These are phyloP conservation scores for Noctua janthe DNA, from an alignment of 2,888 invertebrate genomes.

Conservation along the genomic window DNA sequence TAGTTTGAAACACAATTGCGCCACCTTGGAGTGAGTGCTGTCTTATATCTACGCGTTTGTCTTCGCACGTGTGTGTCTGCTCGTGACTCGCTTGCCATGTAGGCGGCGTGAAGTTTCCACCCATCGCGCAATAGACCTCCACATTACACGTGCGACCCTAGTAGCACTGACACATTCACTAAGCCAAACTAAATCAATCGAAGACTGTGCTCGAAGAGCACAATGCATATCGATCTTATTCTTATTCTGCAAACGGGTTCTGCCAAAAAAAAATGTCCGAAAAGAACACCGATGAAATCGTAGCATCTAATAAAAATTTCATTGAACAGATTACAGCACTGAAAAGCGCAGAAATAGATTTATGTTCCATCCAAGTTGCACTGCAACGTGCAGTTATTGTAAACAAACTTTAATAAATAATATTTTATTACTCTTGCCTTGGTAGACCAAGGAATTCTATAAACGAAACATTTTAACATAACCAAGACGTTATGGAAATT, in stretches of 20 bases:
- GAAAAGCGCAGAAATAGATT: constrained; percentile 27
- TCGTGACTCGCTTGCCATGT: constrained; percentile 52
- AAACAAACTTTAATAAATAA: constrained; percentile 31
- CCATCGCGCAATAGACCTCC: constrained; percentile 38
- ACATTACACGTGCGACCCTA: constrained; percentile 12
- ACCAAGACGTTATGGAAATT: neutral
- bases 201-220: neutral
- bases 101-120: constrained; percentile 50
- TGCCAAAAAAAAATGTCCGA: neutral
- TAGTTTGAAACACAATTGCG: constrained; percentile 24
- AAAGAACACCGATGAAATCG: neutral
- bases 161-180: constrained; percentile 4
- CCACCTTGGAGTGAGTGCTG: constrained; percentile 30
- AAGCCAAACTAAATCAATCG: neutral
- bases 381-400: constrained; percentile 37
- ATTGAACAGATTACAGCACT: neutral
- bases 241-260: neutral
- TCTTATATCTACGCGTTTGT: constrained; percentile 42
- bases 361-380: constrained; percentile 22
- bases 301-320: neutral
- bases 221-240: too few species aligned
- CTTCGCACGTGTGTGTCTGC: constrained; percentile 48
- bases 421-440: constrained; percentile 23
- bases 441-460: constrained; percentile 4
- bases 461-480: neutral